Evolutionary conservation across 2,113 vertebrate species (phyloP).

Genomic region (Boulengeromyrus knoepffleri): DNA sequence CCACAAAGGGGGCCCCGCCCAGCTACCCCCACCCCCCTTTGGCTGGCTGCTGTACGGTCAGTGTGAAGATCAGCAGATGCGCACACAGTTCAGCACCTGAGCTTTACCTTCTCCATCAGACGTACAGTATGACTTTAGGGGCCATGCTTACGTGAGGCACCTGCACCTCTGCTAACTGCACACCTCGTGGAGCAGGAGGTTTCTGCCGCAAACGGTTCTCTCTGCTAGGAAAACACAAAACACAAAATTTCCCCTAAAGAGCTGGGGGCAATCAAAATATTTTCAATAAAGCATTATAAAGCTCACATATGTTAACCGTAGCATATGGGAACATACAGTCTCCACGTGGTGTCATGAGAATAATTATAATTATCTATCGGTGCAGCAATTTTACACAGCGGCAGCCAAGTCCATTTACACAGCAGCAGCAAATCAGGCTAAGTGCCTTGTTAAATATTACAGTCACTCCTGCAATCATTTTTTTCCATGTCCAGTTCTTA

Average conservation of each 20-base stretch:
- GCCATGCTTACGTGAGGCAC: neutral
- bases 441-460: neutral
- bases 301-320: neutral
- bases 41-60: neutral
- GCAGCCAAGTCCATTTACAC: neutral
- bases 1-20: slow-evolving; percentile 11
- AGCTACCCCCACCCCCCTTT: neutral
- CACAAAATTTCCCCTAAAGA: neutral
- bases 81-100: neutral
- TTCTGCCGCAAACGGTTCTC: neutral
- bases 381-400: neutral
- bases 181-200: neutral
- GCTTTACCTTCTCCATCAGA: neutral
- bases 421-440: neutral
- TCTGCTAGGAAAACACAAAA: neutral
- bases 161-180: neutral
- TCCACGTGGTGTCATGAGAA: neutral
- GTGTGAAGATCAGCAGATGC: neutral
- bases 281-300: neutral
- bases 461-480: neutral
- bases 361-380: neutral
- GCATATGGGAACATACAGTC: neutral
- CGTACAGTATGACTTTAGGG: neutral
- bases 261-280: neutral
- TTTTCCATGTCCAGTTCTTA: neutral